Evolutionary conservation across 2,888 invertebrate species (phyloP), one percentile per base, ranked within the genome.

Genomic region (Dryococelus australis): DNA sequence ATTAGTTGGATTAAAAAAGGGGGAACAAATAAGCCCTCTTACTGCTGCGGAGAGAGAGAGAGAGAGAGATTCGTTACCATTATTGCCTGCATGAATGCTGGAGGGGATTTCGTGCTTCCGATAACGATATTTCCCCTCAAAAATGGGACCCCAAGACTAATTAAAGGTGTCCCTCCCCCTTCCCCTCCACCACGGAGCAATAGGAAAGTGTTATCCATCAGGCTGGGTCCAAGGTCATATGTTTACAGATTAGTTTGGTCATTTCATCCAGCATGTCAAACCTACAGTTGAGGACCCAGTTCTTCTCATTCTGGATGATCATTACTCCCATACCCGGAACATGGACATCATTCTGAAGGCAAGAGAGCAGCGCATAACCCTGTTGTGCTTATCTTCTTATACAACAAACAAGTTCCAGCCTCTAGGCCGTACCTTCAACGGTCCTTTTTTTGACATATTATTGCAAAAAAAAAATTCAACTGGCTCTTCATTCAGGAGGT

Each of bases 61-160:
- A n/a, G n/a, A 24, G 87, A 87, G 12, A 35, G 24, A 16, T 8
- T 87, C n/a, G 86, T 89, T 3, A 88, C 88, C 3, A 28, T 88
- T 20, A 84, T 88, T 24, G 84, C 85, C 13, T 87, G 85, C 84
- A 86, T 85, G 51, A 88, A 87, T 85, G 88, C 89, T 10, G 78
- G n/a, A 27, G 87, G 87, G 10, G 79, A 26, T 43, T 87, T 86
- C 79, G 83, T 88, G 20, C 87, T 88, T 24, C 88, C 87, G 1
- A 53, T 87, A 4, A 35, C 4, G 43, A 85, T 89, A 28, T 88
- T 88, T 78, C 87, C 85, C 5, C n/a, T 84, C n/a, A 86, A 47
- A 65, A 87, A 83, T 47, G 0, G 85, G 80, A 79, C 51, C 28
- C 9, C 85, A 3, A 10, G 78, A 27, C 78, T 87, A 3, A 10